Evolutionary conservation across 1,140 invertebrate species (phyloP), one percentile per base, ranked within the genome.

Genomic region (Apis cerana): DNA sequence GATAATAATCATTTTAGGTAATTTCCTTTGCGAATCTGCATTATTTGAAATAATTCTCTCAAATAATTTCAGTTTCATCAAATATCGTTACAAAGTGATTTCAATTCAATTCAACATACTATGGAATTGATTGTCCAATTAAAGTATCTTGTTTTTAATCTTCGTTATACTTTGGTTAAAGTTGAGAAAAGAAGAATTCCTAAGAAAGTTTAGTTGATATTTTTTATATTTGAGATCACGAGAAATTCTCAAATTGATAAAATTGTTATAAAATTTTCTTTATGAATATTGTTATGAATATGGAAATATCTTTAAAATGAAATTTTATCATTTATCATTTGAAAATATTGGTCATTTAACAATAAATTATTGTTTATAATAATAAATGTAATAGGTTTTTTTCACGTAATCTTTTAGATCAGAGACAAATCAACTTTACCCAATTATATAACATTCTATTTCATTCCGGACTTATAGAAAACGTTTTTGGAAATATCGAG

Each of bases 41-140:
- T 75, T 75, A 33, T 62, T 33, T 33, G 33, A 33, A 33, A 75
- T 33, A 61, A 74, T 74, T 23, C 33, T 59, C 71, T 9, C 27
- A 74, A 74, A 74, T 58, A 75, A 75, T 75, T 75, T 62, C 33
- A 62, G 58, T 75, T 75, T 75, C 58, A 61, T 33, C 21, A 75
- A 75, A 56, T 75, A 75, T 75, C 71, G n/a, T 13, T 75, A 61
- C 58, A 75, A 75, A 75, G 71, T 75, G 58, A 75, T 75, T 62
- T 62, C 19, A 61, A 75, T 43, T 59, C 71, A 15, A 48, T 33
- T 27, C 27, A 27, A n/a, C 54, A 58, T 72, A 72, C 54, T 58
- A 33, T 54, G 33, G 48, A 43, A 19, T 72, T 72, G 70, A 43
- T 48, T 72, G 70, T 72, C 70, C 21, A 58, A 19, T 21, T 21